Evolutionary conservation across 2,113 vertebrate species (phyloP), one percentile per base, ranked within the genome.

Genomic region (Chloroceryle aenea): DNA sequence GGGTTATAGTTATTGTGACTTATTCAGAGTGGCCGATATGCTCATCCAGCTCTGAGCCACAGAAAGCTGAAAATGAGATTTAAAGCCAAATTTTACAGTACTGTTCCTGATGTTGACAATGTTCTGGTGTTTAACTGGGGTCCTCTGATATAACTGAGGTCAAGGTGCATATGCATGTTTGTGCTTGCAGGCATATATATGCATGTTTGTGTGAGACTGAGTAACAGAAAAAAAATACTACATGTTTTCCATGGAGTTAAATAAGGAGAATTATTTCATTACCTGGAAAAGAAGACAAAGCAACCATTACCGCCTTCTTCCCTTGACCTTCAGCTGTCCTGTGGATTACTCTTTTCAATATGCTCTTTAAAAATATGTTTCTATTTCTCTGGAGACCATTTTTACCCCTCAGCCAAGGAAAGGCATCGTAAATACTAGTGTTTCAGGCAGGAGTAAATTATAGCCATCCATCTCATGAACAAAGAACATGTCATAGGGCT

Each of bases 401-500:
- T 93, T 94, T 86, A 73, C 86, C 95, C 89, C 53, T 88, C 19
- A n/a, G 96, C 90, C 91, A 94, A 94, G 61, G 62, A 84, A 93
- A 94, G 68, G 80, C 25, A 50, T 90, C 32, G 7, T 94, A 92
- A 94, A 95, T 89, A 79, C 55, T 56, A 27, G 6, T 93, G 78
- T 89, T 94, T 78, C 64, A 82, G 87, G 62, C 89, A 93, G 86
- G 13, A 97, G 74, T 95, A 97, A 96, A 97, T 97, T 97, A 97
- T 27, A 96, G 88, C 75, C 78, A 96, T 97, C 93, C 86, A 94
- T 97, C 96, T 95, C 85, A 22, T 5, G 81, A 76, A 69, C 62
- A 90, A 84, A 95, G 59, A 61, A 26, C 36, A 32, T 52, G 83
- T 72, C 66, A 96, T 22, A 62, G 58, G 92, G 78, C 89, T 93